phyloP scores from a whole-genome alignment of 1,140 invertebrate species.

The Drosophila insularis region DNA sequence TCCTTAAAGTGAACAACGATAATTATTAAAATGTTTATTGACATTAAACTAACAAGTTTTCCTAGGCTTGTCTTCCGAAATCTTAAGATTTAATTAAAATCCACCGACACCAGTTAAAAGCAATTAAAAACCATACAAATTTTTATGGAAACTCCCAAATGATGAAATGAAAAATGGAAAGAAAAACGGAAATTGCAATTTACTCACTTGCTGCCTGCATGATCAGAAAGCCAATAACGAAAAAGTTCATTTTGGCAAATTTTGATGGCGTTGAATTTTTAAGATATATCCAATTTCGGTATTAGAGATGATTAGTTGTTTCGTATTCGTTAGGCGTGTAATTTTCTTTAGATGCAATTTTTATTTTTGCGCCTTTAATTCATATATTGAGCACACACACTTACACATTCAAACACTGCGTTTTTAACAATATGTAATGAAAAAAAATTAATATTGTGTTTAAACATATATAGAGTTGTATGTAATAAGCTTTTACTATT shows the following conservation, averaged over 20 bases:
- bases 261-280: slow-evolving; percentile 40
- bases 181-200: slow-evolving; percentile 30
- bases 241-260: slow-evolving; percentile 75
- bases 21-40: neutral
- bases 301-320: slow-evolving; percentile 49
- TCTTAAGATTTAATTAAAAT: neutral
- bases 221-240: slow-evolving; percentile 79
- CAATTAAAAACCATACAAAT: slow-evolving; percentile 36
- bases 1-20: neutral
- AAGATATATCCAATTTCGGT: slow-evolving; percentile 27
- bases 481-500: slow-evolving; percentile 59
- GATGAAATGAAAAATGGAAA: slow-evolving; percentile 26
- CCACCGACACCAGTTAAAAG: slow-evolving; percentile 41
- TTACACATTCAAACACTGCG: slow-evolving; percentile 22
- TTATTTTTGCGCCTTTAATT: slow-evolving; percentile 27
- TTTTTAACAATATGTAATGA: slow-evolving; percentile 1
- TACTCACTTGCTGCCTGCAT: slow-evolving; percentile 82
- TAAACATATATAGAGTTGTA: slow-evolving; percentile 29
- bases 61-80: neutral
- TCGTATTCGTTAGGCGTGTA: slow-evolving; percentile 48
- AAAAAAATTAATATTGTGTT: slow-evolving; percentile 23
- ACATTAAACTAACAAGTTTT: neutral
- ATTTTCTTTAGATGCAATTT: slow-evolving; percentile 29
- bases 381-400: slow-evolving; percentile 30
- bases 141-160: slow-evolving; percentile 4